Percentiles rank a stretch among this genome's conserved stretches.
These are phyloP conservation scores for Archips xylosteana DNA, from an alignment of 2,888 invertebrate species.

Conservation along the genomic window DNA sequence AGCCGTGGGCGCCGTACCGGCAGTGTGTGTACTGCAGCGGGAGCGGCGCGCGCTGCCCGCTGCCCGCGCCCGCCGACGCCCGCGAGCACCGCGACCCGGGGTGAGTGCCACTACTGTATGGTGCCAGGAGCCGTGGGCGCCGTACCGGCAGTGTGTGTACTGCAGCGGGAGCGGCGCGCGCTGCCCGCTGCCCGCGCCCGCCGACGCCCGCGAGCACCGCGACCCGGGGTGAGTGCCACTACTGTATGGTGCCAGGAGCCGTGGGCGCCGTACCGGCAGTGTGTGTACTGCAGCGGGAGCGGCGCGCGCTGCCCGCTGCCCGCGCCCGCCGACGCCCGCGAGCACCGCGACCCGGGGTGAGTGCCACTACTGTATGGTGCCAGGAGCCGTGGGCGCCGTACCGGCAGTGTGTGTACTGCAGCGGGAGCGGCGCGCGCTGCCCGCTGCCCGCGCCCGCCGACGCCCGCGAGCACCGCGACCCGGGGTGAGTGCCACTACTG, in stretches of 20 bases:
- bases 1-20: constrained; percentile 93
- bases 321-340: constrained; percentile 82
- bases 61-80: constrained; percentile 87
- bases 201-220: constrained; percentile 52
- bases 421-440: constrained; percentile 90
- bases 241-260: too few species aligned
- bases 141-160: constrained; percentile 92
- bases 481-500: constrained; percentile 62
- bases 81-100: constrained; percentile 60
- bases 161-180: constrained; percentile 88
- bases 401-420: constrained; percentile 90
- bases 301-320: constrained; percentile 92
- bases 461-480: constrained; percentile 56
- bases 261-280: constrained; percentile 93
- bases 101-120: constrained; percentile 56
- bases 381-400: constrained; percentile 93
- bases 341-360: constrained; percentile 65
- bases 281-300: constrained; percentile 88
- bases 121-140: constrained; percentile 92
- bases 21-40: constrained; percentile 90
- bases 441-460: constrained; percentile 89
- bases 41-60: constrained; percentile 90
- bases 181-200: constrained; percentile 92
- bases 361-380: too few species aligned
- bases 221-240: constrained; percentile 62